phyloP scores from a whole-genome alignment of 2,888 invertebrate genomes.

The Dichetophora obliterata region DNA sequence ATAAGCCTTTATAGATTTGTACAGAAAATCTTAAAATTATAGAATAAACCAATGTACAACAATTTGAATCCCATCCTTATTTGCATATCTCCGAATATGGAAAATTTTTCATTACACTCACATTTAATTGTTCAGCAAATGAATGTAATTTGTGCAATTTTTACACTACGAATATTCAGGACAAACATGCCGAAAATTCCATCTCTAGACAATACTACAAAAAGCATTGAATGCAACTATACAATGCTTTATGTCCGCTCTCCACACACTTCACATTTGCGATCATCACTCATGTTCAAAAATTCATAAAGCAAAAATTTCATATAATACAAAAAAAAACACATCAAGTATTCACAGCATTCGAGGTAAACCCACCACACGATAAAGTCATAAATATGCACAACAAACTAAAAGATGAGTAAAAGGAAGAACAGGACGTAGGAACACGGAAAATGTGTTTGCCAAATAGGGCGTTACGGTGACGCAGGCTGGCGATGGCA shows the following conservation, averaged over 20 bases:
- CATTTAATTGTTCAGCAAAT: neutral
- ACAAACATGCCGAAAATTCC: neutral
- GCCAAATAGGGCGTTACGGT: neutral
- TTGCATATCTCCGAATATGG: no score
- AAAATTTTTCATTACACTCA: no score
- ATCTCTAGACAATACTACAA: no score
- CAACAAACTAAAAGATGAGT: neutral
- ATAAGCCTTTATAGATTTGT: no score
- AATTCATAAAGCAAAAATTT: slow-evolving; percentile 22
- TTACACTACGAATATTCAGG: no score
- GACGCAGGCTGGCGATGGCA: neutral
- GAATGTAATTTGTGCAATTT: no score
- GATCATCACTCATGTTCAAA: slow-evolving; percentile 2
- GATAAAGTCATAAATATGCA: neutral
- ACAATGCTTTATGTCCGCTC: neutral
- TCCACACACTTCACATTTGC: neutral
- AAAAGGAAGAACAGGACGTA: neutral
- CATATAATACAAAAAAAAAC: slow-evolving; percentile 5
- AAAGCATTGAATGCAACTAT: no score
- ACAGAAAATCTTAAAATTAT: no score
- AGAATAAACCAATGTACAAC: no score
- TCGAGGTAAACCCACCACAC: slow-evolving; percentile 4
- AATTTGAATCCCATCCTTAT: no score
- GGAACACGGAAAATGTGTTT: neutral
- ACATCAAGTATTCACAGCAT: slow-evolving; percentile 18